phyloP scores from a whole-genome alignment of 2,888 invertebrate genomes.

The Ischnura elegans region DNA sequence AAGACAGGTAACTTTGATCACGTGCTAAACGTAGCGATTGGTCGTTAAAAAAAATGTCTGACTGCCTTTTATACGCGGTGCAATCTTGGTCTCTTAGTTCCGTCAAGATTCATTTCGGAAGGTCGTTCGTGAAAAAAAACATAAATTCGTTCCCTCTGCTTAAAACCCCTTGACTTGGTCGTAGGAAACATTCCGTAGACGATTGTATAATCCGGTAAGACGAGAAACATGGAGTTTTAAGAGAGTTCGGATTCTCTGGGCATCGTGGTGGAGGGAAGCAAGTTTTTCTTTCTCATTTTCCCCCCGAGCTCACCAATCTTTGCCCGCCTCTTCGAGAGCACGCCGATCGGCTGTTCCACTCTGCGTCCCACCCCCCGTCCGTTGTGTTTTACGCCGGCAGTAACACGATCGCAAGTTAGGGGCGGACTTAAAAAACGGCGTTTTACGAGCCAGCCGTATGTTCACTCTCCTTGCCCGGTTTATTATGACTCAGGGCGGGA shows the following conservation, averaged over 20 bases:
- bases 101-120: not conserved
- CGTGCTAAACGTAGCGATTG: no score
- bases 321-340: not conserved
- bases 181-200: not conserved
- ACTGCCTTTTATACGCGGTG: not conserved
- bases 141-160: no score
- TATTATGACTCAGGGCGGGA: not conserved
- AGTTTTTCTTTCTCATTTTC: not conserved
- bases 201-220: constrained; percentile 18
- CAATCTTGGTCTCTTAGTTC: not conserved
- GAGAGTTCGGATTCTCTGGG: not conserved
- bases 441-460: not conserved
- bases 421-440: constrained; percentile 6
- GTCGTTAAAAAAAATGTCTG: no score
- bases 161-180: no score
- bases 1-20: no score
- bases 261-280: not conserved
- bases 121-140: not conserved
- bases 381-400: constrained; percentile 35
- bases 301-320: not conserved
- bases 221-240: not conserved
- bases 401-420: constrained; percentile 31
- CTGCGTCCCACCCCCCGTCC: not conserved
- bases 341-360: not conserved
- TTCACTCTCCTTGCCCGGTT: constrained; percentile 34